Evolutionary conservation across 2,888 invertebrate species (phyloP), one percentile per base, ranked within the genome.

Genomic region (Beris chalybata): DNA sequence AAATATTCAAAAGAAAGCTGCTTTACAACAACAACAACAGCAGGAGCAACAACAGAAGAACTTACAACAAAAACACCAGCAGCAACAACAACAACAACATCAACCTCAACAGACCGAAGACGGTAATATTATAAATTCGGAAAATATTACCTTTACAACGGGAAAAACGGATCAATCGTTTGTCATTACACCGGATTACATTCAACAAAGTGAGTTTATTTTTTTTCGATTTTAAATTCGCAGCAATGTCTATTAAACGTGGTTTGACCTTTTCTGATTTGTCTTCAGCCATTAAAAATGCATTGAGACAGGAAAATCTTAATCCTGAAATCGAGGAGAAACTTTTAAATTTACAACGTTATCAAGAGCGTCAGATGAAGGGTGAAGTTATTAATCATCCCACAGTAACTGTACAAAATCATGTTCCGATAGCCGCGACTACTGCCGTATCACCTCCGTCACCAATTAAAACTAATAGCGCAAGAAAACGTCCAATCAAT

Each of bases 301-400:
- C 94, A n/a, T 82, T 96, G 69, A 92, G 92, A 79, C 92, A 93
- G 80, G 93, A 94, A 75, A 94, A 93, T 78, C 84, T 95, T 30
- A 92, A 93, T 78, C 95, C 95, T 0, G 95, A 95, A 81, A 92
- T 95, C 71, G 94, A 95, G 78, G 94, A 95, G 75, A 96, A 95
- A 77, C 81, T 96, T 57, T 83, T 95, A 50, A 93, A 93, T 74
- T 84, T 95, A 73, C 95, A 95, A 79, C 86, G 91, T 58, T 93
- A 91, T 75, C 92, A 92, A 75, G 92, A 92, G 77, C 87, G 88
- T 72, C 86, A 87, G 75, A 89, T 89, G 88, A 88, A 88, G 74
- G 57, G 68, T 32, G 57, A 38, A 57, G 59, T 31, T 13, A 47
- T 15, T 15, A n/a, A 57, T 22, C 22, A n/a, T 50, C 43, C 65